Evolutionary conservation across 2,888 invertebrate genomes (phyloP), one percentile per base, ranked within the genome.

Genomic region (Cryptus viduatorius): DNA sequence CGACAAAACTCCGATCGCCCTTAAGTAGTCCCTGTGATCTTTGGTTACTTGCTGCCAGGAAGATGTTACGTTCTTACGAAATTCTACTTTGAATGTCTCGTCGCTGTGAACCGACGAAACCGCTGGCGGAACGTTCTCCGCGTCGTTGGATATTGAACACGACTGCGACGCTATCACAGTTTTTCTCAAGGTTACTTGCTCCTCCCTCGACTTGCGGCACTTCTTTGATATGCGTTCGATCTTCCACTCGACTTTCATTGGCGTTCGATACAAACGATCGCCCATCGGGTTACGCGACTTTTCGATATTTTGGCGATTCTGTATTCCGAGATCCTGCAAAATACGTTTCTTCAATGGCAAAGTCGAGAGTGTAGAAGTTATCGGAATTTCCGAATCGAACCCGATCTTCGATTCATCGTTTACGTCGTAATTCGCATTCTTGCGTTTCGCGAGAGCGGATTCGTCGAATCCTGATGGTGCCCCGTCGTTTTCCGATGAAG

Each of bases 291-390:
- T 59, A 4, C 19, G 5, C 4, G 50, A 16, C 14, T 61, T 64
- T 12, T 8, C 59, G 24, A 78, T 68, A 5, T 80, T 53, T 12
- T 48, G 64, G 12, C 14, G 14, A 75, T 75, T 79, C 10, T 48
- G 4, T 1, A 53, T 12, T 1, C 19, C 64, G 37, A 83, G 24
- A n/a, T 65, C 73, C 5, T 37, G 73, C 7, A 87, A 56, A 42
- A 85, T 84, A 1, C 83, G 72, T 50, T 87, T 87, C 42, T 86
- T 85, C 46, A 79, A 48, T 24, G 86, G 86, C 61, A 89, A 85
- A 75, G 86, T 77, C 72, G 67, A 82, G 75, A 79, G 78, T 76
- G 79, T 29, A 59, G 76, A 81, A 14, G 42, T 19, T 0, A 53
- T 29, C 46, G 37, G 31, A 0, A 12, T 24, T 1, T n/a, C n/a